Conservation (phyloP, 2,113 vertebrate genomes). For the Xenopus laevis region DNA sequence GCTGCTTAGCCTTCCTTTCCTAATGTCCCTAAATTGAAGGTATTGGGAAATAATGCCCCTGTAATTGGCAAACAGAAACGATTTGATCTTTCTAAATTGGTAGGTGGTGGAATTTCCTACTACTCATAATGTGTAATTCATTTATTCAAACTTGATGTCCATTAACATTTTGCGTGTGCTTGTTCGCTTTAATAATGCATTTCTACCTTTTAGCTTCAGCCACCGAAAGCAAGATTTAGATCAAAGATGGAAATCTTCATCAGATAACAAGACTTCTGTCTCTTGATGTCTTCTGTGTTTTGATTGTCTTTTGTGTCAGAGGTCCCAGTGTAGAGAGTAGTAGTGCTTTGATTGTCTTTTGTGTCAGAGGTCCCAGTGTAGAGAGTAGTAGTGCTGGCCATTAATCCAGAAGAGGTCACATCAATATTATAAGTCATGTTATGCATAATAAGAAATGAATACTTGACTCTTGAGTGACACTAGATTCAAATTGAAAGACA, state of each 20-base stretch:
- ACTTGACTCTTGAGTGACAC: background rate
- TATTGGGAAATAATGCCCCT: conserved; percentile 64
- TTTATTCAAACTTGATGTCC: conserved; percentile 78
- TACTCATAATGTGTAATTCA: conserved; percentile 75
- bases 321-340: too few species aligned
- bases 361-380: conserved; percentile 25
- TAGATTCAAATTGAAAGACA: too few species aligned
- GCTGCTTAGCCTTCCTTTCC: conserved; percentile 22
- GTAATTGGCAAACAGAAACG: conserved; percentile 72
- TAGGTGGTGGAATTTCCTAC: conserved; percentile 66
- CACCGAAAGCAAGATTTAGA: conserved; percentile 62
- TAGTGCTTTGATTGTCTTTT: conserved; percentile 12
- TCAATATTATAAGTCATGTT: conserved; percentile 14
- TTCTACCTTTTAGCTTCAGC: conserved; percentile 61
- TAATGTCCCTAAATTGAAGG: conserved; percentile 35
- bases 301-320: too few species aligned
- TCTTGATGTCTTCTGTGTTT: conserved; percentile 16
- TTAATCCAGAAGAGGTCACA: conserved; percentile 27
- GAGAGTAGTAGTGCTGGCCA: conserved; percentile 25
- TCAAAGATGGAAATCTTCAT: conserved; percentile 37
- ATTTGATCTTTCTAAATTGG: conserved; percentile 72
- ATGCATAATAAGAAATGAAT: background rate
- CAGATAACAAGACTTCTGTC: conserved; percentile 38
- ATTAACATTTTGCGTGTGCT: conserved; percentile 74
- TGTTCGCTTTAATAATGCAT: conserved; percentile 80